phyloP scores from a whole-genome alignment of 2,888 invertebrate species.

The Rhyacophila evoluta region DNA sequence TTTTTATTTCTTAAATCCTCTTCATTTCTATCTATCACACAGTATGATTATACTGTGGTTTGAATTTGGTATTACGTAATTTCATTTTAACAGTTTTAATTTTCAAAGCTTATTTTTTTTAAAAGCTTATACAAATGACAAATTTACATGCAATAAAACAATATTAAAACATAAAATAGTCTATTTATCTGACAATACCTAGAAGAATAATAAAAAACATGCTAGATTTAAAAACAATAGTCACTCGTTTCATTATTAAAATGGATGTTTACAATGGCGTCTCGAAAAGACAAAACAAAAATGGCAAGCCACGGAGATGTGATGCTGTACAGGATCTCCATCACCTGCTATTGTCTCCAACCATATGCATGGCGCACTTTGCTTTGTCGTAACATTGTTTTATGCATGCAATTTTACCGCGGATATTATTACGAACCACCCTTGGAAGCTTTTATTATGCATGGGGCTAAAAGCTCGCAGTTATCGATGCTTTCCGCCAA shows the following conservation, averaged over 20 bases:
- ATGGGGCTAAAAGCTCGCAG: constrained; percentile 1
- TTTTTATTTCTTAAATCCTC: too few species aligned
- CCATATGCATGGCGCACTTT: constrained; percentile 31
- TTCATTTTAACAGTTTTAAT: too few species aligned
- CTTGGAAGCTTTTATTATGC: constrained; percentile 19
- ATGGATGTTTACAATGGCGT: constrained; percentile 48
- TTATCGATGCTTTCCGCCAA: background rate
- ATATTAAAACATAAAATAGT: too few species aligned
- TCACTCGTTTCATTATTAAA: constrained; percentile 47
- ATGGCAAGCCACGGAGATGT: background rate
- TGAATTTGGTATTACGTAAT: too few species aligned
- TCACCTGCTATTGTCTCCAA: constrained; percentile 21
- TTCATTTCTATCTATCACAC: too few species aligned
- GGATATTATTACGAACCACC: constrained; percentile 33
- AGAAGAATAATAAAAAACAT: too few species aligned
- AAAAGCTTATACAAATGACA: too few species aligned
- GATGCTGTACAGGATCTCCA: background rate
- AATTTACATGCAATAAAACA: too few species aligned
- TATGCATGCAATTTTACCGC: constrained; percentile 36
- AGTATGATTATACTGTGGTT: too few species aligned
- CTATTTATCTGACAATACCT: too few species aligned
- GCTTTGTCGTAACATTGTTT: constrained; percentile 33
- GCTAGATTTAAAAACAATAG: background rate
- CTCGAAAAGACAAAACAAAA: background rate
- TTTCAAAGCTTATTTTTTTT: too few species aligned